phyloP scores from a whole-genome alignment of 2,888 invertebrate species.

The Pyrocoelia pectoralis region DNA sequence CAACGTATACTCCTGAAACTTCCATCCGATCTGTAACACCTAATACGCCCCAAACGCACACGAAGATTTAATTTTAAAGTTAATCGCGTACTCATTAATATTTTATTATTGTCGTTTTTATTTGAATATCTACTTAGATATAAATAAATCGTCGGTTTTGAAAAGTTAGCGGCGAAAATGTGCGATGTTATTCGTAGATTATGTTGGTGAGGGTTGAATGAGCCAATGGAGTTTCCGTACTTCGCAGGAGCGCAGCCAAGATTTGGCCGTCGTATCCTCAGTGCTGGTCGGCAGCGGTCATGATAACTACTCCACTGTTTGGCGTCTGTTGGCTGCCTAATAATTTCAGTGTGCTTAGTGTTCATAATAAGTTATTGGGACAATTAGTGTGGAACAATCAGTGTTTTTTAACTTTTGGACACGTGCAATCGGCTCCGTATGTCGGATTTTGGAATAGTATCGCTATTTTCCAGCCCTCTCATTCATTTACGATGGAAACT shows the following conservation, averaged over 20 bases:
- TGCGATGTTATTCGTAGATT: slow-evolving; percentile 19
- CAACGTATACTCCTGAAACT: background rate
- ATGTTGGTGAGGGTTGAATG: slow-evolving; percentile 48
- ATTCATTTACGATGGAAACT: slow-evolving; percentile 56
- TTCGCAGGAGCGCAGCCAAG: slow-evolving; percentile 39
- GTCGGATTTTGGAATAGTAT: slow-evolving; percentile 58
- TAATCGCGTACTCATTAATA: background rate
- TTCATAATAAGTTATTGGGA: slow-evolving; percentile 48
- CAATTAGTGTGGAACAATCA: slow-evolving; percentile 55
- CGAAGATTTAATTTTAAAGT: background rate
- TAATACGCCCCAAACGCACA: slow-evolving; percentile 2
- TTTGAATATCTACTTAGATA: background rate
- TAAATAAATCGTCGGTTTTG: slow-evolving; percentile 5
- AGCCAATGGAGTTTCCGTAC: slow-evolving; percentile 27
- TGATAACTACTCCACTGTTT: slow-evolving; percentile 63
- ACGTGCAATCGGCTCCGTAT: slow-evolving; percentile 55
- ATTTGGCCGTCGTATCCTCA: slow-evolving; percentile 60
- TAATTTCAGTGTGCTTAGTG: slow-evolving; percentile 45
- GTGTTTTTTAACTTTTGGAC: slow-evolving; percentile 55
- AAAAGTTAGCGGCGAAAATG: slow-evolving; percentile 24
- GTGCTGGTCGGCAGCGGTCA: slow-evolving; percentile 61
- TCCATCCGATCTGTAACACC: too few species aligned
- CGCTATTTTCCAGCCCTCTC: slow-evolving; percentile 52
- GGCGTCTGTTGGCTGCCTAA: slow-evolving; percentile 59
- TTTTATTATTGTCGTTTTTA: background rate